These are phyloP conservation scores for Bos javanicus DNA, from an alignment of 2,113 vertebrate genomes.

Conservation along the genomic window DNA sequence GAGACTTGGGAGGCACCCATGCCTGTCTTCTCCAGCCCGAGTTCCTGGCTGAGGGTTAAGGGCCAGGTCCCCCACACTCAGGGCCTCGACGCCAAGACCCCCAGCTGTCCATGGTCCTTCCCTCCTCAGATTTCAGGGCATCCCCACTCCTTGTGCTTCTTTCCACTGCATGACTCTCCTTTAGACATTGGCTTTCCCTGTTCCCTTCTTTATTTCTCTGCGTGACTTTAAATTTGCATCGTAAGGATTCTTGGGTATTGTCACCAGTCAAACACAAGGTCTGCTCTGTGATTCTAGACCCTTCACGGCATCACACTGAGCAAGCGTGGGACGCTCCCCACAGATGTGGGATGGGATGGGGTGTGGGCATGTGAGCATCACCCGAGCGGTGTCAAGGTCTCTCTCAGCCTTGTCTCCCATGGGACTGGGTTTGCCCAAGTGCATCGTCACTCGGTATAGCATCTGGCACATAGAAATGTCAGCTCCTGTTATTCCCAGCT, in stretches of 20 bases:
- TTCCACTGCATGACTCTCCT: fast-evolving
- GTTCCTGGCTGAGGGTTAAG: neutral
- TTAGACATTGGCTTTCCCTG: neutral
- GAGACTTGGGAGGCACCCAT: neutral
- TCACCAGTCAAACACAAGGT: neutral
- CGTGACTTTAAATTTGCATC: neutral
- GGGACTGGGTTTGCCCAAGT: neutral
- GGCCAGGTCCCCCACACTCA: too few species aligned
- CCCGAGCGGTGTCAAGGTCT: neutral
- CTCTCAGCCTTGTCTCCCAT: neutral
- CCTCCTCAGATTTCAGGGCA: neutral
- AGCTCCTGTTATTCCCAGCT: neutral
- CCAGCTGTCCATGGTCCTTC: neutral
- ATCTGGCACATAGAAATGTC: neutral
- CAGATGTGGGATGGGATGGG: fast-evolving
- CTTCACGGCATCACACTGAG: neutral
- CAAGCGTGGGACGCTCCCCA: fast-evolving
- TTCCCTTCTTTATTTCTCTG: neutral
- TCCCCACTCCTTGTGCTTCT: neutral
- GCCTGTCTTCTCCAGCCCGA: neutral
- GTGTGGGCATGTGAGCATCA: neutral
- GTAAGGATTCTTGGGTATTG: neutral
- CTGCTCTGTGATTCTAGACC: neutral
- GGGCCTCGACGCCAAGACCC: neutral
- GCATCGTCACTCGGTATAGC: neutral